Base-by-base conservation (phyloP, 2,113 vertebrate species). In the Addax nasomaculatus region DNA sequence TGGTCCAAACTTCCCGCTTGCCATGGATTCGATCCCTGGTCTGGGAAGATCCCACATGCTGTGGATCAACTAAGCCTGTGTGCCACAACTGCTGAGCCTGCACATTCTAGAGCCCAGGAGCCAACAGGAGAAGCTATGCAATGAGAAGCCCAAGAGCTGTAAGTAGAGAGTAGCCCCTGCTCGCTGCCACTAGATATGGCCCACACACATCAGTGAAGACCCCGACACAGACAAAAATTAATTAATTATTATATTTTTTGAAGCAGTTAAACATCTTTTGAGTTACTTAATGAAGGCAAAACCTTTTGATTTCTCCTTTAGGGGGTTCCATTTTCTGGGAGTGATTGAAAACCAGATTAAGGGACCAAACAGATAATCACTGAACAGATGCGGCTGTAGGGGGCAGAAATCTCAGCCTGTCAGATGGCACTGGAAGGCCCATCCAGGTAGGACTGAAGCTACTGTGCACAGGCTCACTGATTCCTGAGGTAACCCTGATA, bases 251-350 rank as follows among this genome's bases (percentile, higher is more conserved):
- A 70, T 13, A 23, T 39, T 36, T 36, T 39, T 73, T 39, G 78
- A 70, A 89, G 49, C 23, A 39, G 7, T 64, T 90, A 80, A 67
- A 84, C 8, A 49, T 19, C 16, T 96, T 93, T 95, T 93, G 36
- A 86, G 67, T 67, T 67, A 33, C 23, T 47, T 62, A 81, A 91
- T n/a, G 58, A 97, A 90, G 33, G 13, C 29, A 84, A 95, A 73
- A 67, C 3, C 5, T 70, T 57, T 83, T 19, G 19, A 33, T 33
- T 73, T 85, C 12, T 33, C 33, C 23, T 83, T 87, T 9, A 39
- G 1, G 7, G 39, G 11, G 0, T 64, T 27, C 13, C 16, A 25
- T 73, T 11, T 30, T 11, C 51, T 47, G 51, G n/a, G 9, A 84
- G 2, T 39, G 1, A 5, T 8, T 62, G 21, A 81, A 43, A 88